Conservation (phyloP, 2,113 vertebrate genomes). For the Galeopterus variegatus region DNA sequence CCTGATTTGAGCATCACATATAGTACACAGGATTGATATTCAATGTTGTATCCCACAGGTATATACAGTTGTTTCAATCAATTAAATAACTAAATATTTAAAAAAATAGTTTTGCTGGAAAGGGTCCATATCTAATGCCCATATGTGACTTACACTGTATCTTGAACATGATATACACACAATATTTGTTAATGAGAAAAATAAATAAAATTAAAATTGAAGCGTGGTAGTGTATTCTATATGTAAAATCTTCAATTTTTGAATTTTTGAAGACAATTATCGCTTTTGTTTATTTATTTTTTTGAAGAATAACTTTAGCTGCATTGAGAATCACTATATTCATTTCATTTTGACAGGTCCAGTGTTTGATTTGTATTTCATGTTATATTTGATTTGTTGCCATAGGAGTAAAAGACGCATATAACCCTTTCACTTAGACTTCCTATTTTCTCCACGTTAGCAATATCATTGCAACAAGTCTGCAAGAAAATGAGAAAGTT, state of each 20-base stretch:
- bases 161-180: too few species aligned
- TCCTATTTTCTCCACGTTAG: neutral
- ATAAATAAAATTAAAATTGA: constrained; percentile 23
- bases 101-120: too few species aligned
- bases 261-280: constrained; percentile 8
- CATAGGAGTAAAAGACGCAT: neutral
- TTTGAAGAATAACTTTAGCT: neutral
- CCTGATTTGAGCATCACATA: too few species aligned
- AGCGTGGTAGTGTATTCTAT: neutral
- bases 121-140: too few species aligned
- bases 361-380: constrained; percentile 41
- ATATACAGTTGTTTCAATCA: too few species aligned
- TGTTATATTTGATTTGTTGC: constrained; percentile 41
- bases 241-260: neutral
- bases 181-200: too few species aligned
- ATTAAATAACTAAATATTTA: too few species aligned
- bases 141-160: too few species aligned
- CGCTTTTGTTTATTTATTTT: neutral
- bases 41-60: too few species aligned
- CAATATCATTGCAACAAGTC: neutral
- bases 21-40: too few species aligned
- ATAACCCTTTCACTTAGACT: constrained; percentile 5
- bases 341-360: constrained; percentile 52
- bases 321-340: constrained; percentile 42
- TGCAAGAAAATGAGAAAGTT: constrained; percentile 38